A percentile compares a stretch with the other conserved stretches of the same genome.
These are phyloP conservation scores for Parazoanthus darwini DNA, from an alignment of 92 coral and sea anemone genomes.

Conservation along the genomic window DNA sequence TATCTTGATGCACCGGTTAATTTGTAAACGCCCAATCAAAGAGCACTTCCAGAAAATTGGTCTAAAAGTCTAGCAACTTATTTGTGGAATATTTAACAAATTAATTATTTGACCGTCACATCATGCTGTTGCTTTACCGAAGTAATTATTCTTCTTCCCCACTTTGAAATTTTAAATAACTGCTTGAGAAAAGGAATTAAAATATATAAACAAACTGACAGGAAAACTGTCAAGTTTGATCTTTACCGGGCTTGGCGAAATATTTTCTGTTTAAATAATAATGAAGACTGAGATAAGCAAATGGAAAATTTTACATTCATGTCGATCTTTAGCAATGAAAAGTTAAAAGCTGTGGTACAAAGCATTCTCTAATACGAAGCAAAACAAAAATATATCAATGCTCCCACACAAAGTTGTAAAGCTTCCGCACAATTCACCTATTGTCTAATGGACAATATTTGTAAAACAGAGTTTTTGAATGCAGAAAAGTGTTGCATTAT, in stretches of 20 bases:
- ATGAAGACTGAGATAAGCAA: background rate
- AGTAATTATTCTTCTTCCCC: background rate
- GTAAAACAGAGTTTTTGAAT: background rate
- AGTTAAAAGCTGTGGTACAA: background rate
- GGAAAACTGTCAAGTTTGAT: background rate
- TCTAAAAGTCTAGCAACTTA: background rate
- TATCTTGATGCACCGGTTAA: background rate
- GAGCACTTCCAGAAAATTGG: background rate
- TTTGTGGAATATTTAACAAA: background rate
- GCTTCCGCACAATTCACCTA: background rate
- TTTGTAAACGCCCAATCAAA: background rate
- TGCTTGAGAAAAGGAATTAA: background rate
- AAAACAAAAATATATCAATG: background rate
- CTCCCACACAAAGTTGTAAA: background rate
- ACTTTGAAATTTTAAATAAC: conserved; percentile 1
- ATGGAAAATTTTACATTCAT: background rate
- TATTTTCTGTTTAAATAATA: background rate
- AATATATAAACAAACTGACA: background rate
- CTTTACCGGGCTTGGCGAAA: background rate
- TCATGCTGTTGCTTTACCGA: conserved; percentile 18
- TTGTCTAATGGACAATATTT: background rate
- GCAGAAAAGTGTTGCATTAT: too few relatives aligned
- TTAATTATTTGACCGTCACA: background rate
- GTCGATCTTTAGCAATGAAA: background rate
- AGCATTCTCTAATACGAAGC: background rate